Conservation (phyloP, 1,140 invertebrate genomes). For the Atta colombica region DNA sequence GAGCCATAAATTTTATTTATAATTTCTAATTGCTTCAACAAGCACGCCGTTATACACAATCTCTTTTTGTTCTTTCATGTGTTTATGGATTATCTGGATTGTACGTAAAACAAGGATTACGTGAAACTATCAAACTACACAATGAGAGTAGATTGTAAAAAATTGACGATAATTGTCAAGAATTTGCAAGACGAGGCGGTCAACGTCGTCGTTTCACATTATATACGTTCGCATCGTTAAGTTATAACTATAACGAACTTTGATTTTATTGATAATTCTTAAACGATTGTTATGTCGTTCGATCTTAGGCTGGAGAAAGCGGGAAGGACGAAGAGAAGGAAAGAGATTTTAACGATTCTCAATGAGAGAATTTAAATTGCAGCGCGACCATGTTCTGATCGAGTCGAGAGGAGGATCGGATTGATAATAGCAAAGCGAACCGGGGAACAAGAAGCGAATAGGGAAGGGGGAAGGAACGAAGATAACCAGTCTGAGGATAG, state of each 20-base stretch:
- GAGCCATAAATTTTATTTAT: not conserved
- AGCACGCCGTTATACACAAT: not conserved
- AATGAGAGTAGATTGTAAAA: conserved; percentile 8
- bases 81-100: conserved; percentile 23
- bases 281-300: conserved; percentile 44
- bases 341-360: conserved; percentile 19
- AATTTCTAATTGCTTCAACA: not conserved
- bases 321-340: not conserved
- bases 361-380: conserved; percentile 50
- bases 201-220: conserved; percentile 1
- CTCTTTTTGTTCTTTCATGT: not conserved
- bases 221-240: conserved; percentile 29
- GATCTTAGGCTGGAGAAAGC: conserved; percentile 18
- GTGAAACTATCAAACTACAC: conserved; percentile 26
- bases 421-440: conserved; percentile 33
- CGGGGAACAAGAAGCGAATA: conserved; percentile 8
- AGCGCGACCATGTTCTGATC: conserved; percentile 31
- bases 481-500: conserved; percentile 49
- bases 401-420: conserved; percentile 34
- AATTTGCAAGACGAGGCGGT: not conserved
- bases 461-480: not conserved
- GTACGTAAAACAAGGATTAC: conserved; percentile 36
- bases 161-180: conserved; percentile 41
- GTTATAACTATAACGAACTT: conserved; percentile 9
- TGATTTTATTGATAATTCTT: conserved; percentile 48